These are phyloP conservation scores for Stigmatopora nigra DNA, from an alignment of 2,113 vertebrate genomes.

Conservation along the genomic window DNA sequence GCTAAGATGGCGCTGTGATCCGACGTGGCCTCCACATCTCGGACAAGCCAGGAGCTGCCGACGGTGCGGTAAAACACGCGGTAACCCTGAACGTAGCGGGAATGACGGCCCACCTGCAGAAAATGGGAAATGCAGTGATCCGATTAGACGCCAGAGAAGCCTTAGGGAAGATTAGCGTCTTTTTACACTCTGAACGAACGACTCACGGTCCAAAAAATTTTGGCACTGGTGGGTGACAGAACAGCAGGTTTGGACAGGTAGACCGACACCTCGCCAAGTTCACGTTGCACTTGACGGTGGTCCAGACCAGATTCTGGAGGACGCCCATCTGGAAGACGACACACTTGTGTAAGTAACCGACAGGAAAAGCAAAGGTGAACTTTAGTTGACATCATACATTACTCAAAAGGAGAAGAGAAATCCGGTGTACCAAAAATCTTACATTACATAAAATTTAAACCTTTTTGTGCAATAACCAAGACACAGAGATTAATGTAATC, in stretches of 20 bases:
- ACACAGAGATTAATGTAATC: no score
- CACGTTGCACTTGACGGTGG: constrained; percentile 88
- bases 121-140: background rate
- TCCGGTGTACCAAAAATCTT: constrained; percentile 40
- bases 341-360: constrained; percentile 1
- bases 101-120: constrained; percentile 75
- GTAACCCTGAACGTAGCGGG: constrained; percentile 81
- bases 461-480: no score
- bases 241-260: constrained; percentile 83
- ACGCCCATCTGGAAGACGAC: constrained; percentile 77
- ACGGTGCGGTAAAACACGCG: constrained; percentile 79
- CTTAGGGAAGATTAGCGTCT: constrained; percentile 32
- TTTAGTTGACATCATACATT: constrained; percentile 41
- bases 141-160: constrained; percentile 6
- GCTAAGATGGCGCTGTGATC: constrained; percentile 71
- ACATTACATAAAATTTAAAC: no score
- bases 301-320: constrained; percentile 86
- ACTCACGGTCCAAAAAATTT: constrained; percentile 92
- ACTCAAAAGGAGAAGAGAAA: constrained; percentile 31
- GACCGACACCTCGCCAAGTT: constrained; percentile 84
- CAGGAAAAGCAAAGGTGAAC: constrained; percentile 13
- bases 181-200: constrained; percentile 17
- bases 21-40: constrained; percentile 63
- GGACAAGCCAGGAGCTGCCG: constrained; percentile 75
- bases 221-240: constrained; percentile 82